Evolutionary conservation across 2,797 vertebrate species (phyloP), one percentile per base, ranked within the genome.

Genomic region (Sebastes matsubarae): DNA sequence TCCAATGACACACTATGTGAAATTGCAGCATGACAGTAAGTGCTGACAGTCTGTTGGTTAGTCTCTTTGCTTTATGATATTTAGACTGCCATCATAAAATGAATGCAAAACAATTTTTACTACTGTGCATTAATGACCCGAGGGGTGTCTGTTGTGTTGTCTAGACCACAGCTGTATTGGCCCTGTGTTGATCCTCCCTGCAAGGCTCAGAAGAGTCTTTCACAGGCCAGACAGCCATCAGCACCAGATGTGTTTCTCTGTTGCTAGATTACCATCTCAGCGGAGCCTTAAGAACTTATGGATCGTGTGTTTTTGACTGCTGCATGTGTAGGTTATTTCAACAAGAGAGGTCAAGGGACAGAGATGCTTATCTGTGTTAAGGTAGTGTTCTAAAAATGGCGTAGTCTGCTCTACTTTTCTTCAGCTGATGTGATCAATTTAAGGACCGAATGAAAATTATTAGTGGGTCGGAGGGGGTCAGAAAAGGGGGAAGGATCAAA

Each of bases 211-310:
- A 68, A 72, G 70, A 70, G 54, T 55, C 12, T 72, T 30, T 68
- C 65, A 9, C 8, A 32, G n/a, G 67, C 68, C 75, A 81, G 63
- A 76, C 60, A 2, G 34, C 22, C 2, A 65, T 75, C 24, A 83
- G 64, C 46, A 52, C 85, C 88, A 92, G 85, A 88, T 89, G 88
- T 85, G 80, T 22, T 60, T 36, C 38, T 75, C 18, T 71, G 57
- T n/a, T 83, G 66, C 75, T 38, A 79, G 81, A 88, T 88, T 66
- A 61, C 54, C 58, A 52, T 86, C 75, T 72, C 38, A 32, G 16
- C 4, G 55, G 74, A 77, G 59, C 32, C 36, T 55, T 29, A 16
- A 64, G 27, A 75, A 72, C 24, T 34, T 36, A 14, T 69, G 25
- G 8, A 24, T 9, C 6, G 12, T 74, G 1, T 69, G 11, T 78